Percentiles rank a stretch among this genome's conserved stretches.
Conservation (phyloP, 2,113 vertebrate genomes). For the Odontophorus gujanensis region DNA sequence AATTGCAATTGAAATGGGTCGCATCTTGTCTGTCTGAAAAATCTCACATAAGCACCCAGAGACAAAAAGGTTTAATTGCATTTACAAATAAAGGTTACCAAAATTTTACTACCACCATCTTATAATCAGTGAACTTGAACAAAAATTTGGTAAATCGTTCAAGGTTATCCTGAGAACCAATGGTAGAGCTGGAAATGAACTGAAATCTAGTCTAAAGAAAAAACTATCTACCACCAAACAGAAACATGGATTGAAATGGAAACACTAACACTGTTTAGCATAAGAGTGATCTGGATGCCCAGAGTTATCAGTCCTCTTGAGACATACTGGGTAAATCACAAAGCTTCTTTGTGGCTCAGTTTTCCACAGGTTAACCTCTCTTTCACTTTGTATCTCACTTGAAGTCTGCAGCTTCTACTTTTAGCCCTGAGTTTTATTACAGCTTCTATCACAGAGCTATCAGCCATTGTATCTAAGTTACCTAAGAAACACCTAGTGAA, state of each 20-base stretch:
- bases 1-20: not conserved
- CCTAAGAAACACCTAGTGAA: not conserved
- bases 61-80: not conserved
- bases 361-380: not conserved
- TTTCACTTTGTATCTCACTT: not conserved
- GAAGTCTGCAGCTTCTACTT: not conserved
- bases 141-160: not conserved
- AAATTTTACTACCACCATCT: not conserved
- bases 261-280: not conserved
- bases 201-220: not conserved
- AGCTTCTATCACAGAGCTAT: not conserved
- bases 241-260: not conserved
- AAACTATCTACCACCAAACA: not conserved
- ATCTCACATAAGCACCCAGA: not conserved
- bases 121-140: not conserved
- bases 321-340: not conserved
- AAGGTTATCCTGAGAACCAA: not conserved
- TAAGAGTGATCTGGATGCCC: rapidly evolving
- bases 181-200: not conserved
- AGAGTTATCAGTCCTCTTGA: not conserved
- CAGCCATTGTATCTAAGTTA: not conserved
- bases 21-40: not conserved
- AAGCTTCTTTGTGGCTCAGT: not conserved
- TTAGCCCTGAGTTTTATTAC: not conserved
- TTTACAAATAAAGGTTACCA: not conserved